Evolutionary conservation across 2,113 vertebrate species (phyloP).

Genomic region (Chaenocephalus aceratus): DNA sequence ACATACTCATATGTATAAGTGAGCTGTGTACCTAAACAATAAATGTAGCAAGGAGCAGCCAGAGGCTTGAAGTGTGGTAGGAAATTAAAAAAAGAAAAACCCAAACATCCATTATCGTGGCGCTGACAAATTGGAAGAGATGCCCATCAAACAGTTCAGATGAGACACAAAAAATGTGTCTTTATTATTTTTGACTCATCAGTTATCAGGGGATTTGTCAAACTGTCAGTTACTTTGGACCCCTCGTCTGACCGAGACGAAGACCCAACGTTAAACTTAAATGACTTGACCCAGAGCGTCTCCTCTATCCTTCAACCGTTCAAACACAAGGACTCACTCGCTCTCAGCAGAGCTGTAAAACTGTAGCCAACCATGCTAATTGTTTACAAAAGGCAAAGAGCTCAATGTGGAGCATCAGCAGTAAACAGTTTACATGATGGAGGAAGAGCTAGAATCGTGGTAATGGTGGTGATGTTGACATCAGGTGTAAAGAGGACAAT

Average conservation of each 20-base stretch:
- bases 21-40: slow-evolving; percentile 83
- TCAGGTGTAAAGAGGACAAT: neutral
- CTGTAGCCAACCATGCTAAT: slow-evolving; percentile 46
- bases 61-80: slow-evolving; percentile 72
- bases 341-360: slow-evolving; percentile 49
- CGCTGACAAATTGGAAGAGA: slow-evolving; percentile 51
- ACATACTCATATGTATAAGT: slow-evolving; percentile 85
- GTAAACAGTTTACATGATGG: slow-evolving; percentile 67
- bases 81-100: slow-evolving; percentile 28
- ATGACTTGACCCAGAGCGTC: slow-evolving; percentile 27
- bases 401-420: slow-evolving; percentile 63
- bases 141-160: slow-evolving; percentile 29
- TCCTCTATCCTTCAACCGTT: slow-evolving; percentile 70
- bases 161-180: slow-evolving; percentile 54
- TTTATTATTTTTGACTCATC: slow-evolving; percentile 32
- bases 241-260: slow-evolving; percentile 39
- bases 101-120: slow-evolving; percentile 39
- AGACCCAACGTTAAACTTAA: slow-evolving; percentile 26
- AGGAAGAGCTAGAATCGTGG: slow-evolving; percentile 35
- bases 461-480: slow-evolving; percentile 69
- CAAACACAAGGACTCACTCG: slow-evolving; percentile 57
- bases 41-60: slow-evolving; percentile 78
- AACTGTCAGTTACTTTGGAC: slow-evolving; percentile 46
- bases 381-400: slow-evolving; percentile 75
- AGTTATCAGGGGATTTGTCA: slow-evolving; percentile 33